phyloP scores from a whole-genome alignment of 2,797 vertebrate genomes.

The Petrocephalus schoutedeni region DNA sequence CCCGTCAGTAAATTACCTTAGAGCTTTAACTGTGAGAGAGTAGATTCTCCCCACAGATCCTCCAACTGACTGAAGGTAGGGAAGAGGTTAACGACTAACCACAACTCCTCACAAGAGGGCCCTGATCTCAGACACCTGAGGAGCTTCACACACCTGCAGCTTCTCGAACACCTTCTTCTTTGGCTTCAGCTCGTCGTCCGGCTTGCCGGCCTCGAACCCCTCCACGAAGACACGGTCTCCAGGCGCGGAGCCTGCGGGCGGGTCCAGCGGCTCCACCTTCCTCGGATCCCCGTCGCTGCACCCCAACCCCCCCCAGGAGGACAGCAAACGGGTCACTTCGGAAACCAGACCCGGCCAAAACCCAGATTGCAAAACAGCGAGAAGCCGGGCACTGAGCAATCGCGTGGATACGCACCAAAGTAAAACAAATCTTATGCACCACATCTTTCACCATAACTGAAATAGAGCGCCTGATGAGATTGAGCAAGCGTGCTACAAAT shows the following conservation, averaged over 20 bases:
- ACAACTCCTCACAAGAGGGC: background rate
- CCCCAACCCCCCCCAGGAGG: background rate
- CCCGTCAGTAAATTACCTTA: too few species aligned
- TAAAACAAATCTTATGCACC: background rate
- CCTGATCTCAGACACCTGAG: background rate
- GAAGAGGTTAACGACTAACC: background rate
- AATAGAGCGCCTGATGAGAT: background rate
- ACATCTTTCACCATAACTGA: background rate
- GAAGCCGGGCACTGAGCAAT: background rate
- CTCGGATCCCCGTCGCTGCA: constrained; percentile 72
- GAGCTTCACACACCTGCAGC: constrained; percentile 70
- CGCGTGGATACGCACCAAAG: background rate
- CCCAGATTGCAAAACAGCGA: background rate
- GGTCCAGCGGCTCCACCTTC: constrained; percentile 84
- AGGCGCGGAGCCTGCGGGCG: constrained; percentile 74
- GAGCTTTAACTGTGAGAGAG: too few species aligned
- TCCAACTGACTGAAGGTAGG: background rate
- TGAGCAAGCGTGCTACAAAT: background rate
- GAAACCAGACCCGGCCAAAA: background rate
- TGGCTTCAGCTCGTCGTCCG: constrained; percentile 85
- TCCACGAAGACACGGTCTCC: constrained; percentile 84
- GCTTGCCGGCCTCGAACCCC: constrained; percentile 75
- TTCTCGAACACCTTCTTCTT: constrained; percentile 98
- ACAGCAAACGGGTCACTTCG: background rate
- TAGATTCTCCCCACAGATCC: background rate